phyloP scores from a whole-genome alignment of 2,888 invertebrate species.

The Byasa hedistus region DNA sequence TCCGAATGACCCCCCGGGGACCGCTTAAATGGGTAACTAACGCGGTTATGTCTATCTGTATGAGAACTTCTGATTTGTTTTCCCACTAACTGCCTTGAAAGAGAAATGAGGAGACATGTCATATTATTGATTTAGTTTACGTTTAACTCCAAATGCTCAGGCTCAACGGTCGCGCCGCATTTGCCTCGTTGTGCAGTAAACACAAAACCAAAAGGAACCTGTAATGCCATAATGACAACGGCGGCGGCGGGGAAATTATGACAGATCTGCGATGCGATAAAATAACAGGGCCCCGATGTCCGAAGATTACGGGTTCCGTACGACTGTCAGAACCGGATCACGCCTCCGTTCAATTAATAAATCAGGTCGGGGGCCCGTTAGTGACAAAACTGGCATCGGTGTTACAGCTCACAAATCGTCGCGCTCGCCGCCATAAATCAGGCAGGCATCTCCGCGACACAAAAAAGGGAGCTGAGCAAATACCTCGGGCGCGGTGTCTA shows the following conservation, averaged over 20 bases:
- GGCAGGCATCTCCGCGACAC: slow-evolving; percentile 69
- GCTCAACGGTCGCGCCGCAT: not conserved
- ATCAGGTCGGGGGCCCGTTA: slow-evolving; percentile 63
- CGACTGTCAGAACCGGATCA: slow-evolving; percentile 65
- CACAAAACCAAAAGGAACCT: not conserved
- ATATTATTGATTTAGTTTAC: not conserved
- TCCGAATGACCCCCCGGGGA: slow-evolving; percentile 63
- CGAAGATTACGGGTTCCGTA: slow-evolving; percentile 58
- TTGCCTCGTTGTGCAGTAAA: slow-evolving; percentile 1
- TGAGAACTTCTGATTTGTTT: slow-evolving; percentile 50
- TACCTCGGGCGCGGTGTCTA: slow-evolving; percentile 66
- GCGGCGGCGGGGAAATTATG: slow-evolving; percentile 27
- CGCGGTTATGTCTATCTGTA: slow-evolving; percentile 42
- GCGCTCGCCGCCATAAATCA: slow-evolving; percentile 73
- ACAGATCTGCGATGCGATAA: slow-evolving; percentile 36
- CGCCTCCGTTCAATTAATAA: slow-evolving; percentile 71
- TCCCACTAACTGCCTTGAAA: slow-evolving; percentile 31
- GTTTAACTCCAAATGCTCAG: not conserved
- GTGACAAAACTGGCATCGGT: slow-evolving; percentile 77
- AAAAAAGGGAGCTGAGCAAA: slow-evolving; percentile 75
- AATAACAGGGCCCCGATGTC: slow-evolving; percentile 41
- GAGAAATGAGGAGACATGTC: not conserved
- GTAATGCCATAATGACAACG: slow-evolving; percentile 28
- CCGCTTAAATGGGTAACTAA: slow-evolving; percentile 63
- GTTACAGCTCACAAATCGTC: slow-evolving; percentile 79